Base-by-base conservation (phyloP, 2,113 vertebrate genomes). In the Rhadina sibilatrix region DNA sequence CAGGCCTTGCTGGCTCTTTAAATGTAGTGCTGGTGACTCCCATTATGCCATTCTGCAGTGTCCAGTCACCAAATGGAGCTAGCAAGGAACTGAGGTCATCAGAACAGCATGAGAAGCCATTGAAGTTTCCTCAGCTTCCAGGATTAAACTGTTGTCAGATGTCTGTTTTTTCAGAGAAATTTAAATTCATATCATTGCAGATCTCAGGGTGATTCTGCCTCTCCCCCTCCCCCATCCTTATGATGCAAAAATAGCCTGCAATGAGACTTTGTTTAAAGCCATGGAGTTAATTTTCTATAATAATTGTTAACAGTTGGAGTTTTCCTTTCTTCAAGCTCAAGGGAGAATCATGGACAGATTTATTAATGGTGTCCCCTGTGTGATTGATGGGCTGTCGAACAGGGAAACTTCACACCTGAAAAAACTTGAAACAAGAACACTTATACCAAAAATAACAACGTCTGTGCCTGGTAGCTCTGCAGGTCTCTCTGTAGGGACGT, bases 271-370 rank as follows among this genome's bases (percentile, higher is more conserved):
- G 76, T 93, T 95, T 97, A 96, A 96, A 95, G 64, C 37, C 44
- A 44, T 23, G 76, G 88, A 96, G 90, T 96, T 96, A 96, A 95
- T 97, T 96, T 96, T 93, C 92, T 93, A 30, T 83, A 87, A 77
- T 96, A 96, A 97, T 94, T 94, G 87, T 93, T 94, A 97, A 94
- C 93, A 92, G 96, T 96, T 95, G 94, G 94, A 95, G 76, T 61
- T 96, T 96, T 96, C 83, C 83, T 93, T 94, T 89, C 88, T 87
- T 65, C 72, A 64, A 35, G 83, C 96, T 95, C 96, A 93, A 92
- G 94, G 96, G 96, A 96, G 69, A 92, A 90, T 72, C 57, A 72
- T 2, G 16, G 94, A 95, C 96, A 93, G 96, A 90, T 96, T 96
- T 96, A 97, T 97, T 95, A 94, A 97, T 97, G 92, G 80, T 94